Base-by-base conservation (phyloP, 2,797 vertebrate species). In the Uromys caudimaculatus region DNA sequence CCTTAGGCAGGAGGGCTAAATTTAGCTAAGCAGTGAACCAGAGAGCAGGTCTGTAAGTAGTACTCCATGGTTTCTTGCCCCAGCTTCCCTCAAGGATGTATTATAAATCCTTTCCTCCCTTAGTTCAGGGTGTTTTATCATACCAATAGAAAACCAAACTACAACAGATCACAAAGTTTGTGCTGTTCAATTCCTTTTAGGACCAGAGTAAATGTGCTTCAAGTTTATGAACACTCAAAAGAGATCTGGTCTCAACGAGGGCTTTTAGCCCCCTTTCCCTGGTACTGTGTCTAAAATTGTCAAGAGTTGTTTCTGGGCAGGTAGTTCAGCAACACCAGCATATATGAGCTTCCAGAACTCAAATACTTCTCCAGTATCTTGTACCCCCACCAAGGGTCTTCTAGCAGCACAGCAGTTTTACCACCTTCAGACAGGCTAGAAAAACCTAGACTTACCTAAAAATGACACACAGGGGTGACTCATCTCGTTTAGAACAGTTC, bases 401-500 rank as follows among this genome's bases (percentile, higher is more conserved):
- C 27, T 27, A 75, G 76, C 4, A 91, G 91, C 58, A 62, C 0
- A 23, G 41, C 17, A 50, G 88, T 50, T 29, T 78, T 35, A 85
- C 75, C 79, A 62, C 47, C 75, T 71, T 29, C 24, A 93, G 29
- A 23, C 3, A 52, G 52, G 54, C 41, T 54, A 32, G 50, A 62
- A 91, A 85, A 50, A 92, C 27, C 10, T 10, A 78, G 90, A 94
- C 92, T 96, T 95, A 96, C 81, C 91, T 90, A 75, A 67, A 90
- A 95, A 77, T 87, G 92, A 96, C 50, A 90, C 9, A 23, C 64
- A 95, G 9, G 76, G 91, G 91, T 94, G 86, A 84, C 71, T 92
- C 95, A 93, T 90, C 7, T 16, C 6, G 16, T 86, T 93, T 76
- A 29, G 58, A 85, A 67, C 6, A 54, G 85, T 76, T 86, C 81